Conservation (phyloP, 2,797 vertebrate genomes). For the Lutjanus argentimaculatus region DNA sequence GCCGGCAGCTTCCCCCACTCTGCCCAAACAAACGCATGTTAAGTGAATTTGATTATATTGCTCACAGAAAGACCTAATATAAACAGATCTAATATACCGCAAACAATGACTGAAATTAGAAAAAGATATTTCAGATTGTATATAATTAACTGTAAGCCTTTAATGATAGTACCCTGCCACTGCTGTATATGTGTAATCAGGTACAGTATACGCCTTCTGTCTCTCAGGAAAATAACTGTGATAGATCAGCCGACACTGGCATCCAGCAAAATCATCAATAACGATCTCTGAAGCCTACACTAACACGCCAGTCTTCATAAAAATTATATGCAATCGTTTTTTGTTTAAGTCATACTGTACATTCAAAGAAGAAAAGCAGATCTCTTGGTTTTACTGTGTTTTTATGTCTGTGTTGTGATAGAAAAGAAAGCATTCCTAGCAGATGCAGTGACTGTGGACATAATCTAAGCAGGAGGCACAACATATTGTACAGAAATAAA, state of each 20-base stretch:
- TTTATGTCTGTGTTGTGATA: constrained; percentile 5
- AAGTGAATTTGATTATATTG: constrained; percentile 48
- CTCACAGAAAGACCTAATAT: constrained; percentile 37
- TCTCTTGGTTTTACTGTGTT: constrained; percentile 16
- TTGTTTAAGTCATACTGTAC: constrained; percentile 1
- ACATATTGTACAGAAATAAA: constrained; percentile 13
- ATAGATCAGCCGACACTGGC: constrained; percentile 47
- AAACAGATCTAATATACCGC: constrained; percentile 8
- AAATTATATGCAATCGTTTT: constrained; percentile 4
- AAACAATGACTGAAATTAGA: constrained; percentile 4
- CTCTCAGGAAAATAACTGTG: constrained; percentile 80
- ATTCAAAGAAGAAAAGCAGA: constrained; percentile 35
- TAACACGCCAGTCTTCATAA: constrained; percentile 9
- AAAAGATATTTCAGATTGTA: constrained; percentile 35
- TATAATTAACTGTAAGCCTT: constrained; percentile 49
- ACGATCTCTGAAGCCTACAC: constrained; percentile 36
- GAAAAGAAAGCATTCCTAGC: not conserved
- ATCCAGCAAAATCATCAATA: constrained; percentile 53
- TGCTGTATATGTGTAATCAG: constrained; percentile 61
- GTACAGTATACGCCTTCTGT: constrained; percentile 63
- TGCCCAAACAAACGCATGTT: constrained; percentile 60
- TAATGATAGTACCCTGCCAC: constrained; percentile 48
- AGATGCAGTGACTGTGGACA: not conserved
- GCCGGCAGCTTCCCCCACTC: constrained; percentile 45
- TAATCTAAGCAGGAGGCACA: constrained; percentile 13